Evolutionary conservation across 2,113 vertebrate species (phyloP), one percentile per base, ranked within the genome.

Genomic region (Boulengeromyrus knoepffleri): DNA sequence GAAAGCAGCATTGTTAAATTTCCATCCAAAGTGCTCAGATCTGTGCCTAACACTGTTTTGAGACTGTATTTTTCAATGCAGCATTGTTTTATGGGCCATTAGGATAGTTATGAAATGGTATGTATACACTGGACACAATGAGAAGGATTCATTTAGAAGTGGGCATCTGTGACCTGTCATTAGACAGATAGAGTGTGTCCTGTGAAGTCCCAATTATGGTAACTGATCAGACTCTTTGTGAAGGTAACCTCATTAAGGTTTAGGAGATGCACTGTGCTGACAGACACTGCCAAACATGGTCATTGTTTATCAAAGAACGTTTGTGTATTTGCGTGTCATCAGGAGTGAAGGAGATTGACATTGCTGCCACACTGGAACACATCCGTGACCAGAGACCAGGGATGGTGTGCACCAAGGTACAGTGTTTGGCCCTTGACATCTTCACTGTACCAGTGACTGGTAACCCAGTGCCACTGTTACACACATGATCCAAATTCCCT

Each of bases 321-420:
- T 12, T 66, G n/a, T 27, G 62, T 77, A 2, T 47, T 85, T 87
- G 85, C 8, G 12, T 58, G 50, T 90, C 13, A 45, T 86, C 91
- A 99, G 98, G 99, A 36, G 98, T 99, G 91, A 99, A 99, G 94
- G 99, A 99, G 94, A 99, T 99, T 9, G 99, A 99, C 93, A 99
- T 99, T 2, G 99, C 99, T 27, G 99, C 99, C 87, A 96, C 98
- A 0, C 93, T 99, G 95, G 99, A 99, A 92, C 98, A 99, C 45
- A 96, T 99, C 93, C 96, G 99, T 90, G 99, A 99, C 94, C 99
- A 99, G 95, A 96, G 99, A 89, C 97, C 97, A 0, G 97, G 97
- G 70, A 96, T 99, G 90, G 99, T 99, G 91, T 96, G 96, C 92
- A 98, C 98, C 58, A 99, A 99, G 98, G 99, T 99, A 97, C 52